Base-by-base conservation (phyloP, 37 sponge, comb jelly and placozoan species). In the Cladorhizidae sp. region DNA sequence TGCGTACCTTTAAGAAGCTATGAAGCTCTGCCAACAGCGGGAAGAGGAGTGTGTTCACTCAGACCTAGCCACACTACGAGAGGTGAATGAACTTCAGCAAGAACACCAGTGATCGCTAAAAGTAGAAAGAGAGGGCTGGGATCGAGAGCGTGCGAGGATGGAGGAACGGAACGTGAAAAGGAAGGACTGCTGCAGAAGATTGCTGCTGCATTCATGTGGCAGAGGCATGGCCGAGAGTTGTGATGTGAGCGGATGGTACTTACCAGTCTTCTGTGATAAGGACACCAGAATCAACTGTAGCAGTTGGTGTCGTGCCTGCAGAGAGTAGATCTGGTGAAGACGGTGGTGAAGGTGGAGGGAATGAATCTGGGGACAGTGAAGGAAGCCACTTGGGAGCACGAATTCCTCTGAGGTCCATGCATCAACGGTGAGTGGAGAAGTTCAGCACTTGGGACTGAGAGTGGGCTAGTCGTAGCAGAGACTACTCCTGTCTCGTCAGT, bases 111-210 rank as follows among this genome's bases (percentile, higher is more conserved):
- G 18, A 29, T 31, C 32, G 25, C 28, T 64, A 29, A 8, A 29
- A n/a, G 32, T 12, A 64, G 65, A 29, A n/a, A 64, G 18, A 31
- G 65, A 29, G 25, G n/a, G 28, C 11, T 64, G 15, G 32, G 65
- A 31, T 64, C 32, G 65, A 29, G 65, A 31, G 25, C 32, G 25
- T 23, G 18, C 28, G 25, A 64, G 65, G 65, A 64, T 64, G 65
- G 65, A 64, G 25, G 32, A 64, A n/a, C 11, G 65, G 65, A 64
- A 23, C 22, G 25, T 12, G 32, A 29, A 20, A 29, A 29, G 25
- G 65, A 64, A 52, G 15, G 15, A 18, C 15, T 52, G 54, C 65
- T 64, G 11, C 65, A 64, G 32, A 64, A n/a, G 65, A 64, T 64
- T 12, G n/a, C 65, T 64, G 18, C 11, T 18, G 15, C 54, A 15